A percentile compares a stretch with the other conserved stretches of the same genome.
These are phyloP conservation scores for Strix aluco DNA, from an alignment of 2,113 vertebrate genomes.

Conservation along the genomic window DNA sequence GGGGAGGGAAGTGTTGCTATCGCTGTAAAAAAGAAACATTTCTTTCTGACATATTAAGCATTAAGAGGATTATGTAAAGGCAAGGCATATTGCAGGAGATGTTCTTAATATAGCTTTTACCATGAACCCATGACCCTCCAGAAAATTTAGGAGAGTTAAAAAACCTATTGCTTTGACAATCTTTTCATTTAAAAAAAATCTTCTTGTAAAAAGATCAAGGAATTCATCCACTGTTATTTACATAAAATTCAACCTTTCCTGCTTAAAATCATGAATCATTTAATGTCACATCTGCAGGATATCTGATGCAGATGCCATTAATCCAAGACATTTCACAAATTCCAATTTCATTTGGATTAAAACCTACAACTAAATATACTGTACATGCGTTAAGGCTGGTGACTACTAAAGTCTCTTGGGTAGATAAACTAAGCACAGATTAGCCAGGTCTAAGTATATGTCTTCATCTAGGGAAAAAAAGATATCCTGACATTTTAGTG, in stretches of 20 bases:
- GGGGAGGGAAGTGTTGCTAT: neutral
- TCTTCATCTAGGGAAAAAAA: slow-evolving; percentile 54
- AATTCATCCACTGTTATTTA: slow-evolving; percentile 50
- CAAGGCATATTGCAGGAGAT: slow-evolving; percentile 33
- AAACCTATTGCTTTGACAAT: slow-evolving; percentile 49
- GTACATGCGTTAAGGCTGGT: slow-evolving; percentile 74
- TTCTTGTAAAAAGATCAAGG: slow-evolving; percentile 63
- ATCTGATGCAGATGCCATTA: slow-evolving; percentile 70
- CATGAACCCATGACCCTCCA: slow-evolving; percentile 14
- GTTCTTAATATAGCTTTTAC: slow-evolving; percentile 34
- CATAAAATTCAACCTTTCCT: slow-evolving; percentile 61
- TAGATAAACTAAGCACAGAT: slow-evolving; percentile 66
- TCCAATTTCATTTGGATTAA: slow-evolving; percentile 75
- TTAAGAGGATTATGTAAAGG: slow-evolving; percentile 52
- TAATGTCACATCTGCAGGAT: slow-evolving; percentile 66
- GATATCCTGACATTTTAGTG: slow-evolving; percentile 61
- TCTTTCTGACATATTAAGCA: slow-evolving; percentile 40
- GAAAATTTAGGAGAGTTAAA: slow-evolving; percentile 39
- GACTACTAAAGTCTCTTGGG: slow-evolving; percentile 70
- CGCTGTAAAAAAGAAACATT: neutral
- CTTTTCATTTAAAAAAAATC: neutral
- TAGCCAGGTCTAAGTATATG: slow-evolving; percentile 61
- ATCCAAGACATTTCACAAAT: slow-evolving; percentile 71
- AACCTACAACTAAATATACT: slow-evolving; percentile 70
- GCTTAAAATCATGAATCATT: slow-evolving; percentile 68